These are phyloP conservation scores for Myotis planiceps DNA, from an alignment of 2,797 vertebrate genomes.

Conservation along the genomic window DNA sequence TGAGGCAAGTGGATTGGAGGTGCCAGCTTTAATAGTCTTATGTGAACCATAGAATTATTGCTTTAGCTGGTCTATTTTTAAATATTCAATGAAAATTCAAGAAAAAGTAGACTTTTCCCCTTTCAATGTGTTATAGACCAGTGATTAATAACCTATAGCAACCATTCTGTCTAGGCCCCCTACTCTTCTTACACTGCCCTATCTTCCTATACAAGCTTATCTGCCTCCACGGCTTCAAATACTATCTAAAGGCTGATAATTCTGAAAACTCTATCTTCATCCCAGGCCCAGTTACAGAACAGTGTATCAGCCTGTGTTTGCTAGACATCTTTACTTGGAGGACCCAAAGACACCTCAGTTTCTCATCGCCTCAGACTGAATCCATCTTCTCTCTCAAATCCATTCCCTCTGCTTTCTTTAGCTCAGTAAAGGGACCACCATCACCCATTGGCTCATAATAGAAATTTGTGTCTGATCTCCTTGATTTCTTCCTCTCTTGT, in stretches of 20 bases:
- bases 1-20: not conserved
- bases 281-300: not conserved
- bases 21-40: not conserved
- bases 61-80: not conserved
- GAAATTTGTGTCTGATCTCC: not conserved
- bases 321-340: not conserved
- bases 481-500: not conserved
- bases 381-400: not conserved
- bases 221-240: not conserved
- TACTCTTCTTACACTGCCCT: not conserved
- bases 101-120: not conserved
- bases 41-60: not conserved
- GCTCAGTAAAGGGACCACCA: not conserved
- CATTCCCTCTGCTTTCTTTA: not conserved
- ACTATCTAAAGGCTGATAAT: not conserved
- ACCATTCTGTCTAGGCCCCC: not conserved
- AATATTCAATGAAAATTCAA: not conserved
- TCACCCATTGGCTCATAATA: not conserved
- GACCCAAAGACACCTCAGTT: not conserved
- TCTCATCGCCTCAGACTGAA: not conserved
- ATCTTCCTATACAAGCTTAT: not conserved
- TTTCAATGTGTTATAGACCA: not conserved
- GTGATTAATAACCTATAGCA: not conserved
- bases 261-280: not conserved
- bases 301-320: not conserved